phyloP scores from a whole-genome alignment of 2,888 invertebrate genomes.

The Drosophila percnosoma region DNA sequence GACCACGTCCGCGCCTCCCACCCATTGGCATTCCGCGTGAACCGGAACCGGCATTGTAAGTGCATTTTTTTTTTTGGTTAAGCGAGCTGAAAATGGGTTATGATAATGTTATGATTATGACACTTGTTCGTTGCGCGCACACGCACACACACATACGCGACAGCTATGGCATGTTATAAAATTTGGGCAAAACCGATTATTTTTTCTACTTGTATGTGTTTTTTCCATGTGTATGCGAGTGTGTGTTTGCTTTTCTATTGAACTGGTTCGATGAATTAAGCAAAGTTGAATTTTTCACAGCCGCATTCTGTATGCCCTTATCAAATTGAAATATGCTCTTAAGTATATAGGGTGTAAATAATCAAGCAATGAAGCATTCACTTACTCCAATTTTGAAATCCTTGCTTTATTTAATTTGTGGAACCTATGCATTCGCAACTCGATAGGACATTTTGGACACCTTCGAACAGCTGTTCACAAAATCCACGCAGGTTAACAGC shows the following conservation, averaged over 20 bases:
- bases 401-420: not conserved
- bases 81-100: not conserved
- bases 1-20: constrained; percentile 60
- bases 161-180: constrained; percentile 2
- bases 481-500: not conserved
- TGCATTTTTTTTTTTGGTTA: constrained; percentile 39
- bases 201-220: no score
- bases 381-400: not conserved
- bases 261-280: no score
- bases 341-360: not conserved
- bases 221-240: no score
- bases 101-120: constrained; percentile 29
- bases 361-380: not conserved
- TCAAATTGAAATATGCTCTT: no score
- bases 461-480: not conserved
- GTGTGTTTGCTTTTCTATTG: no score
- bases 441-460: not conserved
- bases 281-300: no score
- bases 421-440: not conserved
- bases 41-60: constrained; percentile 69
- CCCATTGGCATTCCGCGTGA: constrained; percentile 56
- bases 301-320: no score
- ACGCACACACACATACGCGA: not conserved
- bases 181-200: not conserved
- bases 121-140: constrained; percentile 41